Evolutionary conservation across 2,888 invertebrate species (phyloP), one percentile per base, ranked within the genome.

Genomic region (Cotesia congregata): DNA sequence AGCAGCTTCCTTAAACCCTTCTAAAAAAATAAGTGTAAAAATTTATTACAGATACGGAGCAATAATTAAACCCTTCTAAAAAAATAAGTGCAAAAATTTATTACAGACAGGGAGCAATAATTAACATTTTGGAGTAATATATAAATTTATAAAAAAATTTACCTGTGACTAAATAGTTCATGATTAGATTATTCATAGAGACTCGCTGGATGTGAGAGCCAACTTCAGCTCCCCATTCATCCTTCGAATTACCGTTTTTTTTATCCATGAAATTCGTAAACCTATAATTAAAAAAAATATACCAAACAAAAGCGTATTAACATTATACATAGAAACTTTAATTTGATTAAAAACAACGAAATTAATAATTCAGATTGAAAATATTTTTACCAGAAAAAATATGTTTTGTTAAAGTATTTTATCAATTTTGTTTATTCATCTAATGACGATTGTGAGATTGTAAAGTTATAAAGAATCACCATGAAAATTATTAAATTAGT

Each of bases 141-240:
- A 2, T 30, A 30, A 30, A 30, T 30, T 30, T 30, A 30, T 30
- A 40, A 60, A 72, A 67, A 73, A 69, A 76, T 86, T 89, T 90
- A 97, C 97, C 98, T 91, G 97, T 98, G 65, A 98, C 97, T 86
- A 99, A 92, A 90, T 99, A 99, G 91, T 99, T 98, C 98, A 99
- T 98, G 82, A 99, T 97, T 81, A 99, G 92, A 90, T 96, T 96
- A 90, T 99, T 98, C 96, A 99, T 98, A 85, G 97, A 96, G 64
- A 95, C 94, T 83, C 97, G 92, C 75, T 96, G 96, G 83, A 97
- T 94, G 84, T 96, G 96, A 82, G 94, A 91, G 80, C 94, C 92
- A 70, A 90, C 90, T 87, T 95, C 95, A 79, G 92, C 93, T 83
- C 95, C 91, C 94, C 94, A 94, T 83, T 96, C 95, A 81, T 95